Base-by-base conservation (phyloP, 2,797 vertebrate species). In the Urosaurus nigricauda region DNA sequence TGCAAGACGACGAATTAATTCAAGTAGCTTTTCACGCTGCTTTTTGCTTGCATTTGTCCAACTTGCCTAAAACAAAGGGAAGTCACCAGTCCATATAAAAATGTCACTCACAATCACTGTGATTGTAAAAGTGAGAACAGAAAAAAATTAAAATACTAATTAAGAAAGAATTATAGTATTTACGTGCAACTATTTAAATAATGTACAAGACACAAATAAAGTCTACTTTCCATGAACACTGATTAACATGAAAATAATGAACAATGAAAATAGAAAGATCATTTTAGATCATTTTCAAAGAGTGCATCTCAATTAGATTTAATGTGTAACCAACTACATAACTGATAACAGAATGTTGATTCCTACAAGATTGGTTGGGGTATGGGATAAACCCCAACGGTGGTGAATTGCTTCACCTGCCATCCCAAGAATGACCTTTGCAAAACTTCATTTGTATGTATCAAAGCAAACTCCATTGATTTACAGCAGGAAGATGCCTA, bases 41-140 rank as follows among this genome's bases (percentile, higher is more conserved):
- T 99, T 99, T 97, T 99, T 99, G 96, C 99, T 99, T 89, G 99
- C 99, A 88, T 99, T 99, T 89, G 99, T 99, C 99, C 99, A 99
- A 96, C 99, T 99, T 92, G 99, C 98, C 99, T 99, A 91, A 29
- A 94, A 92, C 84, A 91, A 16, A 88, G 21, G 0, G 37, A 78
- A 74, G 83, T 0, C 40, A 85, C 0, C 65, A 74, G 37, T 6
- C 2, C 37, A 65, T 60, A 35, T 53, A 84, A 75, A 84, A 40
- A 65, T 9, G 7, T n/a, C 8, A n/a, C 7, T 51, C 43, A 84
- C n/a, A 89, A 80, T 35, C 14, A 81, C 56, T 21, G 7, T 24
- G 43, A 58, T 58, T n/a, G n/a, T 40, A 7, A 80, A 68, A 79
- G 13, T 47, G 40, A 47, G 58, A 71, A 53, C 19, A 60, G 7